phyloP scores from a whole-genome alignment of 2,797 vertebrate species.

The Pagetopsis macropterus region DNA sequence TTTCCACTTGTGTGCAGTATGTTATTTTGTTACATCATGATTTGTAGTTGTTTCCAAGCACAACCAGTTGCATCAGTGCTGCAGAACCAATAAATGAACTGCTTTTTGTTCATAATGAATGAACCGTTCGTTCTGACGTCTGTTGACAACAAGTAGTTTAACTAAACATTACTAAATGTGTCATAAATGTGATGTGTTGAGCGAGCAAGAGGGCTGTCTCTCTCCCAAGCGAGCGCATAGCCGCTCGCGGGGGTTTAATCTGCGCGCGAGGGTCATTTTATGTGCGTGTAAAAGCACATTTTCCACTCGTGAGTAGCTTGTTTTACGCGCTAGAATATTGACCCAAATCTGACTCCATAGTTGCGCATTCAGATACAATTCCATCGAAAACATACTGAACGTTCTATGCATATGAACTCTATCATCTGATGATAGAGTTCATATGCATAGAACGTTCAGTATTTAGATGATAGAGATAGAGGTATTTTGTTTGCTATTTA shows the following conservation, averaged over 20 bases:
- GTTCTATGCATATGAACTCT: no score
- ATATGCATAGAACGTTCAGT: no score
- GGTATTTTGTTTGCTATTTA: no score
- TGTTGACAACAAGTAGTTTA: neutral
- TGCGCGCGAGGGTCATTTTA: no score
- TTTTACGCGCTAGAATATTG: no score
- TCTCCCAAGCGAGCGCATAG: no score
- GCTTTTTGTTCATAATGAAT: neutral
- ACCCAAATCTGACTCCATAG: no score
- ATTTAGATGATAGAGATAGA: no score
- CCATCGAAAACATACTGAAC: neutral
- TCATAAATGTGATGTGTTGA: neutral
- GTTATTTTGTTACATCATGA: constrained; percentile 8
- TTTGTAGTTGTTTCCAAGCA: neutral
- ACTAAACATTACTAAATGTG: neutral
- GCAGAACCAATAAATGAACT: neutral
- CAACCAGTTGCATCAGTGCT: constrained; percentile 12
- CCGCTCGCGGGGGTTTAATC: no score
- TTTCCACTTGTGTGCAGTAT: neutral
- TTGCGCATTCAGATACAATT: neutral
- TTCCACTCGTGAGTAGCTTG: no score
- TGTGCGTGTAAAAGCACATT: no score
- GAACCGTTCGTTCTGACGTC: neutral
- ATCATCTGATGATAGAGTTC: neutral
- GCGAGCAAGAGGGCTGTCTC: no score